Evolutionary conservation across 2,888 invertebrate species (phyloP), one percentile per base, ranked within the genome.

Genomic region (Sussaba pulchella): DNA sequence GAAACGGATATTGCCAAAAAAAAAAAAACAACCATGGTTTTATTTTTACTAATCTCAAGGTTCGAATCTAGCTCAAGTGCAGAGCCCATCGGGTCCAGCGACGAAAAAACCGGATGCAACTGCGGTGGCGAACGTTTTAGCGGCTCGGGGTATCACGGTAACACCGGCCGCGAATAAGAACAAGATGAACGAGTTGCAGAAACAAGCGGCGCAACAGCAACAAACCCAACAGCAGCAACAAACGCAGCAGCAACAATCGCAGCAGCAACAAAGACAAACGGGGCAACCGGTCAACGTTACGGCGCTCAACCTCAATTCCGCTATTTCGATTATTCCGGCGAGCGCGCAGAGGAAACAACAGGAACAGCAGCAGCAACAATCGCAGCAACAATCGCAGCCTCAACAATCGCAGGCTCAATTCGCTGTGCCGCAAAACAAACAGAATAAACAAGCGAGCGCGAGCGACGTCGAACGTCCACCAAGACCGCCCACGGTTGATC

Each of bases 71-170:
- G 90, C 90, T 82, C 91, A 91, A 89, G 86, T 89, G 69, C 90
- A 90, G 74, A 91, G 86, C 69, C 71, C 83, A 1, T 82, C 87
- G 9, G 85, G 85, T 10, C 82, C 87, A 9, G 77, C 82, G 69
- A 89, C 92, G 1, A 95, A 95, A 63, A 95, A 95, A 86, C 94
- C 95, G 45, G 96, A 96, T 89, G 95, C 96, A 0, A 95, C 95
- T 87, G 95, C 95, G 0, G 96, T 97, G 87, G 96, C 96, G 0
- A 96, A 95, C 88, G 95, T 96, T 76, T 91, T 97, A 77, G 96
- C 96, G 2, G 95, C 95, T 5, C 93, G 96, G 81, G 96, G 96
- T 1, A 96, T 97, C 72, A 96, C 96, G 41, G 95, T 97, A 0
- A 96, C 96, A 57, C 94, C 94, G 50, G 95, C 95, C 57, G 94